Evolutionary conservation across 2,113 vertebrate genomes (phyloP).

Genomic region (Todiramphus saurophagus): DNA sequence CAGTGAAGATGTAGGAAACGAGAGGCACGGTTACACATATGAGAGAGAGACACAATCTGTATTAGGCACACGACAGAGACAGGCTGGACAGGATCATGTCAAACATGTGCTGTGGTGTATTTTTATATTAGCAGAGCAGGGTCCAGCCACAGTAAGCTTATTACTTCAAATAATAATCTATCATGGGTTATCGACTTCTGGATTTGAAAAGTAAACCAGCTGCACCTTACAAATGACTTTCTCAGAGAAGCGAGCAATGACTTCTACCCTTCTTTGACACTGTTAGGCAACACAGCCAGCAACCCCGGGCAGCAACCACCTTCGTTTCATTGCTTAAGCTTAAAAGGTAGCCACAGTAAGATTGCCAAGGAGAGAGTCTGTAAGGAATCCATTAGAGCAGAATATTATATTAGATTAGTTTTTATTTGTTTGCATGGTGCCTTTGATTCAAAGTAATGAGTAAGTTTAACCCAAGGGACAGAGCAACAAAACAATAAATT

Average conservation of each 20-base stretch:
- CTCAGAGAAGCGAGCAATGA: rapidly evolving
- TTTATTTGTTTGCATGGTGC: slow-evolving; percentile 64
- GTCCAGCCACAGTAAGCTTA: slow-evolving; percentile 29
- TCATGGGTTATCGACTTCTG: neutral
- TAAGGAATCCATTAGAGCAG: slow-evolving; percentile 54
- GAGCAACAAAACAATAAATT: slow-evolving; percentile 33
- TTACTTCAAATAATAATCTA: slow-evolving; percentile 44
- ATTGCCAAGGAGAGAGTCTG: slow-evolving; percentile 52
- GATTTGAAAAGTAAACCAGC: neutral
- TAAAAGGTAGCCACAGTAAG: slow-evolving; percentile 5
- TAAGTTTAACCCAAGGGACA: slow-evolving; percentile 37
- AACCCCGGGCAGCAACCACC: slow-evolving; percentile 1
- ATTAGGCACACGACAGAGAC: neutral
- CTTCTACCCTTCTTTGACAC: neutral
- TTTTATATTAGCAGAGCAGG: slow-evolving; percentile 25
- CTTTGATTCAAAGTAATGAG: slow-evolving; percentile 53
- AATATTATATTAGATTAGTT: slow-evolving; percentile 50
- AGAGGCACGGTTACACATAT: neutral
- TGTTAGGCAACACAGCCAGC: neutral
- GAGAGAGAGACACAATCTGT: slow-evolving; percentile 15
- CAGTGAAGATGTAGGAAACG: neutral
- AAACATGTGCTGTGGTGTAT: neutral
- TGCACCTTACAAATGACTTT: neutral
- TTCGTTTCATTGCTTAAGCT: slow-evolving; percentile 17
- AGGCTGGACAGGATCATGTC: slow-evolving; percentile 41